phyloP scores from a whole-genome alignment of 2,797 vertebrate genomes.

The Platyrinchus mystaceus region DNA sequence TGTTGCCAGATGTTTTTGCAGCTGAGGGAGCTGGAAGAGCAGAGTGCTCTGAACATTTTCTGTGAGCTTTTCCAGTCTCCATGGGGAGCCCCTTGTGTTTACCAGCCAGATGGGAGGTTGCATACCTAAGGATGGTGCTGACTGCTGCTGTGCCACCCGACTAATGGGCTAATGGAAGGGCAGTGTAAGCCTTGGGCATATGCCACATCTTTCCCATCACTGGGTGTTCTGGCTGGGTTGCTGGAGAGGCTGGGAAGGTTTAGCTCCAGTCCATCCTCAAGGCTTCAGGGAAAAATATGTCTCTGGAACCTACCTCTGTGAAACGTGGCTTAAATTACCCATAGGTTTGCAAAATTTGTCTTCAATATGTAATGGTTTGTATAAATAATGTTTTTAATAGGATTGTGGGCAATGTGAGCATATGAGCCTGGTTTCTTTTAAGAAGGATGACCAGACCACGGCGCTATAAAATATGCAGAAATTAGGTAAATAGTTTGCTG shows the following conservation, averaged over 20 bases:
- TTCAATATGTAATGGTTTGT: neutral
- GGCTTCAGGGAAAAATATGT: neutral
- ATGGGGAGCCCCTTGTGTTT: neutral
- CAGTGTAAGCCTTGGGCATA: neutral
- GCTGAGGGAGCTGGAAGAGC: neutral
- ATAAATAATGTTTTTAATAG: neutral
- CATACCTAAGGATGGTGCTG: neutral
- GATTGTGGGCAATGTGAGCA: neutral
- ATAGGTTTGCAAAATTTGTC: neutral
- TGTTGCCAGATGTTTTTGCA: neutral
- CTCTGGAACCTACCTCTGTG: neutral
- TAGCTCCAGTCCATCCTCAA: neutral
- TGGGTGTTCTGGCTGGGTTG: neutral
- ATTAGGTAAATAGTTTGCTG: neutral
- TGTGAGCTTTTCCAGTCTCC: neutral
- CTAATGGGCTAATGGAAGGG: neutral
- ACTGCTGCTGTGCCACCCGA: neutral
- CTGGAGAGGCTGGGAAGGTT: neutral
- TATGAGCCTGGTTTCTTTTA: neutral
- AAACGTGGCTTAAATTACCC: neutral
- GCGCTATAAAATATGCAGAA: neutral
- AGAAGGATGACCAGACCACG: neutral
- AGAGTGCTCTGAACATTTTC: neutral
- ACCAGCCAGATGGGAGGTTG: neutral
- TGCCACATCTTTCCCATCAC: neutral